A percentile compares a stretch with the other conserved stretches of the same genome.
Conservation (phyloP, 1,140 invertebrate genomes). For the Thaumatotibia leucotreta region DNA sequence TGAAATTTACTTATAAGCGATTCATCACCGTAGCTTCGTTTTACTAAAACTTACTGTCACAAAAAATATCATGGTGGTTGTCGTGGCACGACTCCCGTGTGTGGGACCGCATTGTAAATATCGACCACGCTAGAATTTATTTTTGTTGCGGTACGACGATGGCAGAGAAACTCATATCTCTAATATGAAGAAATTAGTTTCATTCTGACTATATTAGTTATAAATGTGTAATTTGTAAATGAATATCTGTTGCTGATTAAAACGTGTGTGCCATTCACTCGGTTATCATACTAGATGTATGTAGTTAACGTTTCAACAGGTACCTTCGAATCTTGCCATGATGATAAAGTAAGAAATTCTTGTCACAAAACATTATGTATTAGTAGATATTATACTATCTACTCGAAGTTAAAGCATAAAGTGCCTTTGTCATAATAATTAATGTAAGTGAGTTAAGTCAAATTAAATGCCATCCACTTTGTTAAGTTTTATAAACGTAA, state of each 20-base stretch:
- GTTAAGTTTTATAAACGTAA: slow-evolving; percentile 73
- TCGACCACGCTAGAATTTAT: slow-evolving; percentile 17
- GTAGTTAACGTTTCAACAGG: slow-evolving; percentile 72
- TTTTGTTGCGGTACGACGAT: slow-evolving; percentile 3
- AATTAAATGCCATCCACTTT: slow-evolving; percentile 75
- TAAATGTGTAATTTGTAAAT: slow-evolving; percentile 39
- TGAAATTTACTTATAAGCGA: slow-evolving; percentile 72
- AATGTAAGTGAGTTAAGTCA: slow-evolving; percentile 74
- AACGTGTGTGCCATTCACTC: slow-evolving; percentile 73
- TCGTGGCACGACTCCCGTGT: slow-evolving; percentile 27
- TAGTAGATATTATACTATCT: slow-evolving; percentile 54
- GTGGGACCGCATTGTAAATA: slow-evolving; percentile 62
- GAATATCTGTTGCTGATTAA: slow-evolving; percentile 54
- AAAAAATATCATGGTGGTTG: slow-evolving; percentile 48
- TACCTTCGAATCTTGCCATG: slow-evolving; percentile 76
- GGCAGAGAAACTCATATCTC: not conserved
- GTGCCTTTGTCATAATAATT: slow-evolving; percentile 71
- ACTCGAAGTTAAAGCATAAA: slow-evolving; percentile 53
- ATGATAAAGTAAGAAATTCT: slow-evolving; percentile 72
- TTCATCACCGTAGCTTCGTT: slow-evolving; percentile 57
- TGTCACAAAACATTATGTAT: slow-evolving; percentile 59
- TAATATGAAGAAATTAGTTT: slow-evolving; percentile 17
- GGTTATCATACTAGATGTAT: slow-evolving; percentile 67
- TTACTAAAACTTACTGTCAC: slow-evolving; percentile 56
- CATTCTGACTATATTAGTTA: slow-evolving; percentile 38